These are phyloP conservation scores for Epizoanthus ramosus DNA, from an alignment of 92 coral and sea anemone species.

Conservation along the genomic window DNA sequence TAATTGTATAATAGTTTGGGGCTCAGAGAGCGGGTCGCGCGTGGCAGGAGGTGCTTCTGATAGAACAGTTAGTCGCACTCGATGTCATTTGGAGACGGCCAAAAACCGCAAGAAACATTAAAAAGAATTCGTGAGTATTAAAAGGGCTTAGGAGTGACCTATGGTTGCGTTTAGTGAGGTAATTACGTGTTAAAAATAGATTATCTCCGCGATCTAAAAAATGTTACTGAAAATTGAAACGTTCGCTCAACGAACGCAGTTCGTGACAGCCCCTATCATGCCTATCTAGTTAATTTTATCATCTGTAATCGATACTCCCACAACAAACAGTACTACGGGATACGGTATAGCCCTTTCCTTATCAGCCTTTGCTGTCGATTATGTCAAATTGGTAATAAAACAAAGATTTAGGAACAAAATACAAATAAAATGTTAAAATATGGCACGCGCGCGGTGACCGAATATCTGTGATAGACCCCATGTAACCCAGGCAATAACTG, in stretches of 20 bases:
- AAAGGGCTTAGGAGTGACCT: slow-evolving; percentile 2
- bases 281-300: not conserved
- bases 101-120: too few relatives aligned
- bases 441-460: slow-evolving; percentile 5
- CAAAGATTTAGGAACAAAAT: not conserved
- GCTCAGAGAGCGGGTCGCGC: too few relatives aligned
- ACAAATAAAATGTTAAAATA: not conserved
- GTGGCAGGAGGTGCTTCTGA: too few relatives aligned
- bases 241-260: slow-evolving; percentile 2
- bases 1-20: too few relatives aligned
- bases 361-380: slow-evolving; percentile 2
- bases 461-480: not conserved
- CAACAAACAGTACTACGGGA: slow-evolving; percentile 9
- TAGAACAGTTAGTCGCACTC: too few relatives aligned
- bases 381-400: slow-evolving; percentile 11
- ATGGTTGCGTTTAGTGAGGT: slow-evolving; percentile 3
- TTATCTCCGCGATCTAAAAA: not conserved
- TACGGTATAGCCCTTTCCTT: not conserved
- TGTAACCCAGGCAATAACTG: not conserved
- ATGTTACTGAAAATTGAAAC: not conserved
- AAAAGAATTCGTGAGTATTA: too few relatives aligned
- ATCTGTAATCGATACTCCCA: slow-evolving; percentile 10
- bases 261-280: not conserved
- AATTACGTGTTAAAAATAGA: slow-evolving; percentile 29
- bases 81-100: too few relatives aligned